Evolutionary conservation across 2,888 invertebrate genomes (phyloP).

Genomic region (Alsophila aescularia): DNA sequence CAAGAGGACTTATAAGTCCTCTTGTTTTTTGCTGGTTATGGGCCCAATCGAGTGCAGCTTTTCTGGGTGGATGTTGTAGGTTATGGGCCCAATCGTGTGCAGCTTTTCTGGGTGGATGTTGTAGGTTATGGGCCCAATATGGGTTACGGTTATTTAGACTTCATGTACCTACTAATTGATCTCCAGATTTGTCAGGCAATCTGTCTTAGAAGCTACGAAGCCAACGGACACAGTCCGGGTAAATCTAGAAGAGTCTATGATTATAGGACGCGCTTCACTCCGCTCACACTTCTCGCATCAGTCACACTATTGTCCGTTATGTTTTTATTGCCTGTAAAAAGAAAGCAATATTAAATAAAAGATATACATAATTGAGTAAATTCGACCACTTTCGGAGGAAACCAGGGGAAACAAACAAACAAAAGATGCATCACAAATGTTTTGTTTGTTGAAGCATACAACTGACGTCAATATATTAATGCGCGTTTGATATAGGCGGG

Average conservation of each 20-base stretch:
- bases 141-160: too few species aligned
- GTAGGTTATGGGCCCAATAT: conserved; percentile 1
- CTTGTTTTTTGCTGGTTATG: not conserved
- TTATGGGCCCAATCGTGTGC: conserved; percentile 5
- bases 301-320: conserved; percentile 76
- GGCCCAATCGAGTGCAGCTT: not conserved
- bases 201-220: conserved; percentile 42
- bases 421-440: too few species aligned
- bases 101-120: too few species aligned
- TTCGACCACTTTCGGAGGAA: too few species aligned
- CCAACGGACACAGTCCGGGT: conserved; percentile 42
- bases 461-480: not conserved
- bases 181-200: conserved; percentile 17
- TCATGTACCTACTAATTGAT: too few species aligned
- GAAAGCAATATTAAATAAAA: conserved; percentile 22
- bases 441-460: not conserved
- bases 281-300: conserved; percentile 58
- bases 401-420: too few species aligned
- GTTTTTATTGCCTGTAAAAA: conserved; percentile 70
- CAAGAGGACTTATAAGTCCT: too few species aligned
- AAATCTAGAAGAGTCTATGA: conserved; percentile 56
- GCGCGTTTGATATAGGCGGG: conserved; percentile 8
- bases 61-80: not conserved
- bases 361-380: too few species aligned
- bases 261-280: conserved; percentile 65